Base-by-base conservation (phyloP, 2,888 invertebrate genomes). In the Oscheius sp. region DNA sequence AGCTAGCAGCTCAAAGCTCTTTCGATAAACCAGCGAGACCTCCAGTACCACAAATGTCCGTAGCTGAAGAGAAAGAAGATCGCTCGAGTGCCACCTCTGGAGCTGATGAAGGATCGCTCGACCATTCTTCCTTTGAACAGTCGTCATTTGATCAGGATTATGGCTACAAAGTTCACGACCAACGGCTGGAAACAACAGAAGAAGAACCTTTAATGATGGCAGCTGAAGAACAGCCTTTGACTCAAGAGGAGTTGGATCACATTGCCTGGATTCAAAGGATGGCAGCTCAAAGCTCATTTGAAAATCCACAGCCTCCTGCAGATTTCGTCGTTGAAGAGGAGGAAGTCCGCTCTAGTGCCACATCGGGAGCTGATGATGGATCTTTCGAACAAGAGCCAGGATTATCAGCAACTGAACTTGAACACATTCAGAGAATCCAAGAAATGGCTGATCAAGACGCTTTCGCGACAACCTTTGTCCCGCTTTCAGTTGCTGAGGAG, bases 171-270 rank as follows among this genome's bases (percentile, higher is more conserved):
- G 17, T 50, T 29, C 39, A 42, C 0, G 61, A 61, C 0, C 64
- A 61, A 29, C 31, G 50, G 1, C 33, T 69, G 1, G 69, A 69
- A 53, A 27, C 69, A 53, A 17, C 53, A 20, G 23, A 23, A 8
- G n/a, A 27, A 45, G 37, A 71, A 67, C 37, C 10, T 72, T 70
- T 55, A 69, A 76, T 33, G n/a, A 27, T 10, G n/a, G 55, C 12
- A 55, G n/a, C 31, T 37, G 37, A 37, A n/a, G n/a, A n/a, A 46
- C 46, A 23, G 1, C 25, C 29, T 17, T 37, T 46, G 17, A 17
- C 74, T 70, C 57, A 74, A 71, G 70, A 53, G 12, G 74, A 74
- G 55, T 70, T 78, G 15, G 75, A 73, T 37, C 78, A 78, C 53
- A 77, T 77, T 34, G 72, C 72, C 10, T 57, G 57, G 52, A 73